These are phyloP conservation scores for Manis javanica DNA, from an alignment of 2,797 vertebrate species.

Conservation along the genomic window DNA sequence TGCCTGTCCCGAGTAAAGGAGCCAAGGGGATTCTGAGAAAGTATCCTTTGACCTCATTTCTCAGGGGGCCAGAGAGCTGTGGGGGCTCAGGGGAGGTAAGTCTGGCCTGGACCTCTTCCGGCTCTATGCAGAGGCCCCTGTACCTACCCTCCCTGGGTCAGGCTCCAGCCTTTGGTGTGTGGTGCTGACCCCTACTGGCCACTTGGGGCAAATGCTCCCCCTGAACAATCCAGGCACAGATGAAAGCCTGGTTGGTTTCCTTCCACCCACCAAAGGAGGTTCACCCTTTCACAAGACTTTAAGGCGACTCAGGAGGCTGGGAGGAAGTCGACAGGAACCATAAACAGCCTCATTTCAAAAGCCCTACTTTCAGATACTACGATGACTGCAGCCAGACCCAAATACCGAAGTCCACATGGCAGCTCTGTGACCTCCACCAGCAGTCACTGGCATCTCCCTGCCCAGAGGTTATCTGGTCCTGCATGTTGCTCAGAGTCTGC, in stretches of 20 bases:
- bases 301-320: not conserved
- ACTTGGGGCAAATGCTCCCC: not conserved
- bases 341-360: not conserved
- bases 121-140: not conserved
- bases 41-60: not conserved
- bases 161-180: accelerated
- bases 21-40: not conserved
- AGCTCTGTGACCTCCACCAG: not conserved
- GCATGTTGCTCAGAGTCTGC: not conserved
- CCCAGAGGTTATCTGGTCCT: not conserved
- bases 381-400: not conserved
- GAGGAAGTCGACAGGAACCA: not conserved
- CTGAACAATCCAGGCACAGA: not conserved
- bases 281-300: not conserved
- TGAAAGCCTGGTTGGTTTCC: not conserved
- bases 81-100: not conserved
- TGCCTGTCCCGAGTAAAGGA: not conserved
- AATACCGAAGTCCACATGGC: no score
- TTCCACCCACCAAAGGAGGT: not conserved
- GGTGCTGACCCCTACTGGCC: conserved; percentile 36
- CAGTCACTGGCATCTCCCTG: not conserved
- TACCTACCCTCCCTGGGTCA: accelerated
- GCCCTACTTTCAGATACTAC: not conserved
- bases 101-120: not conserved
- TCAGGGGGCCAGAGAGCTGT: not conserved